Base-by-base conservation (phyloP, 2,797 vertebrate genomes). In the Cygnus olor region DNA sequence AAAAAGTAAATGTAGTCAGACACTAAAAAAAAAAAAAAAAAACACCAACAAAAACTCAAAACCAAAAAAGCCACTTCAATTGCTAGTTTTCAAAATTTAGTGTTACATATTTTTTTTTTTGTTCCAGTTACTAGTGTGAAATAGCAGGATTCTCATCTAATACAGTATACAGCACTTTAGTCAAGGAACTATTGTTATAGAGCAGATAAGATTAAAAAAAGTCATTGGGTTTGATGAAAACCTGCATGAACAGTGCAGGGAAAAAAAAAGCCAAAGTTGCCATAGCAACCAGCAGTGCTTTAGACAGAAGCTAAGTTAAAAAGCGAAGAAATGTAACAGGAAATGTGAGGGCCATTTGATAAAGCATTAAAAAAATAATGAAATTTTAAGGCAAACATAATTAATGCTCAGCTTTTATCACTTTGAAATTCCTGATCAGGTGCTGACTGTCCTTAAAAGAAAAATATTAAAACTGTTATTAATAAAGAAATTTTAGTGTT, bases 221-320 rank as follows among this genome's bases (percentile, higher is more conserved):
- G 86, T 96, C 95, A 90, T 94, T 93, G 65, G 80, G 25, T 96
- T 96, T 96, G 95, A 97, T 97, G 95, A 96, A 97, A 97, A 97
- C 95, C 95, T 96, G 88, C 76, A 76, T 94, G 97, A 97, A 80
- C 85, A 88, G 85, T 91, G 85, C 74, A 49, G 84, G 68, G 12
- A 66, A 79, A 49, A 28, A 66, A 42, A 96, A 94, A 94, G 93
- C 88, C 84, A 73, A 79, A 87, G 97, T 97, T 95, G 85, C 97
- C 93, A 97, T 97, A 94, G 97, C 90, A 97, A 97, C 97, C 74
- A 91, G 56, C 79, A 80, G 80, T 88, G 94, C 95, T 93, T 96
- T 86, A 88, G 84, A 85, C 82, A 94, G 91, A 93, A 90, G 72
- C 89, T 69, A 93, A 93, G 88, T 89, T 89, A 94, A 90, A 91